Evolutionary conservation across 2,797 vertebrate species (phyloP).

Genomic region (Sebastes trivittatus): DNA sequence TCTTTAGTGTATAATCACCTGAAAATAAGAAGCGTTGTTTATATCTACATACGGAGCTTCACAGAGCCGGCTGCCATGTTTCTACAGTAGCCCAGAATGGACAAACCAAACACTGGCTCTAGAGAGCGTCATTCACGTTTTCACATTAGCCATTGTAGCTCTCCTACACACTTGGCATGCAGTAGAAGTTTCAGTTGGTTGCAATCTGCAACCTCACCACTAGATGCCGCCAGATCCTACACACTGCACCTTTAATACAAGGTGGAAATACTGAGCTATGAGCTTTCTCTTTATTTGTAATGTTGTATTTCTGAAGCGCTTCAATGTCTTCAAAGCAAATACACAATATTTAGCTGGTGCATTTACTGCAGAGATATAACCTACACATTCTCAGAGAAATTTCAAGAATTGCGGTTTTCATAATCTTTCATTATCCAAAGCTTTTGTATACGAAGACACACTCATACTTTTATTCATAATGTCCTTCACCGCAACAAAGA

Average conservation of each 20-base stretch:
- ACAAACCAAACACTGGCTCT: too few relatives aligned
- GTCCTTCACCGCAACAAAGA: neutral
- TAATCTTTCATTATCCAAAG: neutral
- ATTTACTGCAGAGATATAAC: neutral
- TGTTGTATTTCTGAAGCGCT: neutral
- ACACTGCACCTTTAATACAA: too few relatives aligned
- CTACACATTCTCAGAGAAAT: neutral
- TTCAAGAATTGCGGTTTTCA: neutral
- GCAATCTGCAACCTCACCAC: too few relatives aligned
- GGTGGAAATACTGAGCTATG: neutral
- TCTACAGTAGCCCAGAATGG: too few relatives aligned
- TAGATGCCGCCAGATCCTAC: too few relatives aligned
- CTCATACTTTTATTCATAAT: neutral
- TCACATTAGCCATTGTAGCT: too few relatives aligned
- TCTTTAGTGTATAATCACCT: too few relatives aligned
- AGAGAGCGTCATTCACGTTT: fast-evolving
- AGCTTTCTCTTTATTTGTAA: neutral
- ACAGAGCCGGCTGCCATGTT: too few relatives aligned
- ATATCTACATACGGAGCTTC: too few relatives aligned
- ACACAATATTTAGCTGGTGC: neutral
- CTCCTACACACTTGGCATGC: too few relatives aligned
- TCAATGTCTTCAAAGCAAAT: neutral
- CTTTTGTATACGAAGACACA: neutral
- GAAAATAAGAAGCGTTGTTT: too few relatives aligned
- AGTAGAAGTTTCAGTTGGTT: too few relatives aligned